These are phyloP conservation scores for Tragopan temminckii DNA, from an alignment of 2,797 vertebrate genomes.

Conservation along the genomic window DNA sequence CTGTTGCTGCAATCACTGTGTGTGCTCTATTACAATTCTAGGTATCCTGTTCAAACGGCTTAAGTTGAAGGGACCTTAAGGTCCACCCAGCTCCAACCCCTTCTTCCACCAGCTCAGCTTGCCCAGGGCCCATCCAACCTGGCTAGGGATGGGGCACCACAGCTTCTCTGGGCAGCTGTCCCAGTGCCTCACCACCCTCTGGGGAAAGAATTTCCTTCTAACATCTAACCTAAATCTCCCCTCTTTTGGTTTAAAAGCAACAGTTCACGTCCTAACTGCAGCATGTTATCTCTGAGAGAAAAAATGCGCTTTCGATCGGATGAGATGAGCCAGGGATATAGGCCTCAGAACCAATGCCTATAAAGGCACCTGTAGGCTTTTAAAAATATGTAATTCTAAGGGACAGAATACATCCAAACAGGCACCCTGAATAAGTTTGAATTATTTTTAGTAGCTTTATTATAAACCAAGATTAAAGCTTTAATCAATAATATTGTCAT, in stretches of 20 bases:
- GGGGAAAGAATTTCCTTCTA: too few relatives aligned
- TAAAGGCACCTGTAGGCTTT: not conserved
- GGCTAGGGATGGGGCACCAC: too few relatives aligned
- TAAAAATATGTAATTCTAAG: not conserved
- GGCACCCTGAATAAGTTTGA: not conserved
- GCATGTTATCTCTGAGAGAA: not conserved
- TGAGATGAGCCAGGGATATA: not conserved
- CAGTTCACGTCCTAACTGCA: not conserved
- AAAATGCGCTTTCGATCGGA: not conserved
- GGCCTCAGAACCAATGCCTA: not conserved
- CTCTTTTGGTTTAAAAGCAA: not conserved
- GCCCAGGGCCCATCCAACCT: too few relatives aligned
- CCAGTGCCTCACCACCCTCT: too few relatives aligned
- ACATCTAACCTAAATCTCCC: too few relatives aligned
- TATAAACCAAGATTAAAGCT: not conserved
- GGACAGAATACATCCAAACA: not conserved
- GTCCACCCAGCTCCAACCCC: not conserved
- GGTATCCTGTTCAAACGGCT: not conserved
- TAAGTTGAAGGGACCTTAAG: not conserved
- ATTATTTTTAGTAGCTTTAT: not conserved
- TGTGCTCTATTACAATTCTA: not conserved
- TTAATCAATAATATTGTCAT: not conserved
- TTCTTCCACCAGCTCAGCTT: too few relatives aligned
- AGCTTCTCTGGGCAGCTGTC: too few relatives aligned
- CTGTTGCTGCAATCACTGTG: not conserved